phyloP scores from a whole-genome alignment of 2,888 invertebrate genomes.

The Cyaniris semiargus region DNA sequence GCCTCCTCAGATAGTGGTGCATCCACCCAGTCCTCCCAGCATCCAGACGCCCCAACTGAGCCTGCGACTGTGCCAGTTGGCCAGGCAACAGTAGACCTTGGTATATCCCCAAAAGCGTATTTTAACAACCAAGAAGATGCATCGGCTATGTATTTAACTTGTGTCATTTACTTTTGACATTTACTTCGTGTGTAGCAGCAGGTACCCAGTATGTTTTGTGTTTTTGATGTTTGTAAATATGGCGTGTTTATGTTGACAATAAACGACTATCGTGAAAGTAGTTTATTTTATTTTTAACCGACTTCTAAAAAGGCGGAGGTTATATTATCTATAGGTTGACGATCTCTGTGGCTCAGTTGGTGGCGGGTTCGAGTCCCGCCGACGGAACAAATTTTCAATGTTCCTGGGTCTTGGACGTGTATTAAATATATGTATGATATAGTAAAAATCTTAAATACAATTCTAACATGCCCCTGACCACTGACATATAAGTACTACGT shows the following conservation, averaged over 20 bases:
- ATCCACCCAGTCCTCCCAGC: conserved; percentile 49
- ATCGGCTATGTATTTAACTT: not conserved
- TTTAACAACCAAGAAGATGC: not conserved
- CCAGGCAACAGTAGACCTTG: conserved; percentile 26
- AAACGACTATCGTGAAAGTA: not conserved
- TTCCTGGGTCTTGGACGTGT: no score
- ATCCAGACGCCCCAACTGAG: conserved; percentile 54
- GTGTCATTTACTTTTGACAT: no score
- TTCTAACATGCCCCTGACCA: no score
- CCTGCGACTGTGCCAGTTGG: conserved; percentile 42
- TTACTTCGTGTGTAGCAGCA: not conserved
- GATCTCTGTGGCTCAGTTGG: no score
- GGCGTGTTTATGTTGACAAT: not conserved
- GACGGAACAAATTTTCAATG: no score
- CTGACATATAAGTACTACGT: no score
- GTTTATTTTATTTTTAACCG: not conserved
- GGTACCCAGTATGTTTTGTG: conserved; percentile 11
- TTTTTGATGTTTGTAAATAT: conserved; percentile 32
- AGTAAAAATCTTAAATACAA: no score
- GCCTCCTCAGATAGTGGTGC: conserved; percentile 52
- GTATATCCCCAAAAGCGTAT: not conserved
- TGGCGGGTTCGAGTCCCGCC: no score
- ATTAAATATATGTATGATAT: no score
- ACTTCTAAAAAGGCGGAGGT: no score
- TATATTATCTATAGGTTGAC: no score